These are phyloP conservation scores for Sciurus carolinensis DNA, from an alignment of 2,797 vertebrate species.

Conservation along the genomic window DNA sequence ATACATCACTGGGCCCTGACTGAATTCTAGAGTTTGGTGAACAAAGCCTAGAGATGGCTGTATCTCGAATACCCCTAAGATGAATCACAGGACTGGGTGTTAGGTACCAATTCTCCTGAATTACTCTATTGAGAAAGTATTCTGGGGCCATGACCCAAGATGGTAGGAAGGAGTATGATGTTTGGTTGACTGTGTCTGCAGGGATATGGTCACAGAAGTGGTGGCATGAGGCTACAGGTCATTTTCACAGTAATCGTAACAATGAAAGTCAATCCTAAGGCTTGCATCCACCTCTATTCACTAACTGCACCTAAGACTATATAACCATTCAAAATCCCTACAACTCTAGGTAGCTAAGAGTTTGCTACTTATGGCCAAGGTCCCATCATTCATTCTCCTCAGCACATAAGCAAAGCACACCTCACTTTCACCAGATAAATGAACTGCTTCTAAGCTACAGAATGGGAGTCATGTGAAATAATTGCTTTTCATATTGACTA, in stretches of 20 bases:
- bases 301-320: not conserved
- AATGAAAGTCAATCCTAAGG: not conserved
- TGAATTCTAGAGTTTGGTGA: not conserved
- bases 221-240: not conserved
- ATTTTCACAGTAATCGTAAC: not conserved
- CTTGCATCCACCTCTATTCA: not conserved
- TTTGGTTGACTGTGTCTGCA: not conserved
- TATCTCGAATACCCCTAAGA: not conserved
- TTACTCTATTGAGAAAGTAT: not conserved
- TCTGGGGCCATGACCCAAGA: not conserved
- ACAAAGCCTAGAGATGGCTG: not conserved
- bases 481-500: not conserved
- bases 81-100: not conserved
- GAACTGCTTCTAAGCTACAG: not conserved
- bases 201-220: not conserved
- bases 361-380: not conserved
- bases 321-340: not conserved
- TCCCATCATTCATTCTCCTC: not conserved
- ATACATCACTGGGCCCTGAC: not conserved
- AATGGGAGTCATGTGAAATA: not conserved
- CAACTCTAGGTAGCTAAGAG: not conserved
- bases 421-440: not conserved
- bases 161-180: not conserved
- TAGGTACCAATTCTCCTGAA: not conserved
- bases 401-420: not conserved